Evolutionary conservation across 2,797 vertebrate genomes (phyloP), one percentile per base, ranked within the genome.

Genomic region (Etheostoma nigrum): DNA sequence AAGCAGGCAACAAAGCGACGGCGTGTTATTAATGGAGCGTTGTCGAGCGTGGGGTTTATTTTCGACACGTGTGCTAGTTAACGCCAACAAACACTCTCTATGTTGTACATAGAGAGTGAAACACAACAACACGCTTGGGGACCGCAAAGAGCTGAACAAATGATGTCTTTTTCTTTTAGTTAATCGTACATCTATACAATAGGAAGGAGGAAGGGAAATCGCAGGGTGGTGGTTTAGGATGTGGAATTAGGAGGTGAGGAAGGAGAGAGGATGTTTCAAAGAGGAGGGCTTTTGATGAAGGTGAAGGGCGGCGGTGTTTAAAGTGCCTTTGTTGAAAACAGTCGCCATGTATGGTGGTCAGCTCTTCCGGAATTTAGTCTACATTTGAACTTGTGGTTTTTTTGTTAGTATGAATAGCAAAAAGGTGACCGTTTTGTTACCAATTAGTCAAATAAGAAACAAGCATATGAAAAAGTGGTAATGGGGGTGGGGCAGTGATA

Each of bases 31-130:
- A 94, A 95, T 93, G 92, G 82, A 82, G 81, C 83, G 52, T 85
- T 76, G 88, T 87, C 76, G 88, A 89, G 86, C 59, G 72, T 79
- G 86, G 87, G 92, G 93, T 94, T 95, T 94, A 93, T 94, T 94
- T 93, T 90, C 75, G 81, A 94, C 91, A 93, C 85, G 82, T 91
- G 94, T 92, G 93, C 93, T 94, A 94, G 91, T 95, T 95, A 91
- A 90, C 80, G 82, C 80, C 90, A 93, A 92, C 92, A 94, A 93
- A 92, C 92, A 63, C 86, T 82, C 89, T 81, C 76, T 48, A 64
- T 93, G 92, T 92, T 81, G 71, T 83, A 92, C 89, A 91, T 59
- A 57, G 69, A 80, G 82, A 30, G 30, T 30, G 30, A 30, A 30
- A 78, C 81, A 78, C 82, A 90, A 88, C 89, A 90, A 87, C 86